phyloP scores from a whole-genome alignment of 2,888 invertebrate species.

The Eulithis testata region DNA sequence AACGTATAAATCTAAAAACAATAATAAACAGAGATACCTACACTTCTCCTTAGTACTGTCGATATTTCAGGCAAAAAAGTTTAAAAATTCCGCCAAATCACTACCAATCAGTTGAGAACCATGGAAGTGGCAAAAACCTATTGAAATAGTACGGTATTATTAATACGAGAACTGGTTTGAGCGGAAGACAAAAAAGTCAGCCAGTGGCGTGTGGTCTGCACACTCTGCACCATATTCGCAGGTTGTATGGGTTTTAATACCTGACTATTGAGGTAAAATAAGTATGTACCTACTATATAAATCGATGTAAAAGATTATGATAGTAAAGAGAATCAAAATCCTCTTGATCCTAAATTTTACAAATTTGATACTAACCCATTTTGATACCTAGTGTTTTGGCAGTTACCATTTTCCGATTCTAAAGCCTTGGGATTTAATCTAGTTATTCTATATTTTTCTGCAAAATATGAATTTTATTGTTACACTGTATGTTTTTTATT shows the following conservation, averaged over 20 bases:
- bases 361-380: too few species aligned
- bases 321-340: too few species aligned
- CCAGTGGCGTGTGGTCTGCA: slow-evolving; percentile 23
- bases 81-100: slow-evolving; percentile 20
- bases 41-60: background rate
- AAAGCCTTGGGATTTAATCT: too few species aligned
- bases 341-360: too few species aligned
- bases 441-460: too few species aligned
- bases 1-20: slow-evolving; percentile 6
- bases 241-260: background rate
- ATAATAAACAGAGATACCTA: background rate
- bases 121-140: slow-evolving; percentile 26
- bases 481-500: too few species aligned
- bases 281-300: too few species aligned
- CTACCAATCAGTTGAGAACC: slow-evolving; percentile 8
- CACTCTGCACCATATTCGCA: slow-evolving; percentile 30
- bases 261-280: too few species aligned
- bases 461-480: too few species aligned
- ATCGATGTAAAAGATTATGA: too few species aligned
- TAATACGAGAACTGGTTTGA: slow-evolving; percentile 57
- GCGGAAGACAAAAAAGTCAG: slow-evolving; percentile 63
- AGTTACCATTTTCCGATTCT: too few species aligned
- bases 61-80: slow-evolving; percentile 1
- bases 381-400: too few species aligned
- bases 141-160: slow-evolving; percentile 30